A percentile compares a stretch with the other conserved stretches of the same genome.
phyloP scores from a whole-genome alignment of 2,888 invertebrate species.

The Tridacna gigas region DNA sequence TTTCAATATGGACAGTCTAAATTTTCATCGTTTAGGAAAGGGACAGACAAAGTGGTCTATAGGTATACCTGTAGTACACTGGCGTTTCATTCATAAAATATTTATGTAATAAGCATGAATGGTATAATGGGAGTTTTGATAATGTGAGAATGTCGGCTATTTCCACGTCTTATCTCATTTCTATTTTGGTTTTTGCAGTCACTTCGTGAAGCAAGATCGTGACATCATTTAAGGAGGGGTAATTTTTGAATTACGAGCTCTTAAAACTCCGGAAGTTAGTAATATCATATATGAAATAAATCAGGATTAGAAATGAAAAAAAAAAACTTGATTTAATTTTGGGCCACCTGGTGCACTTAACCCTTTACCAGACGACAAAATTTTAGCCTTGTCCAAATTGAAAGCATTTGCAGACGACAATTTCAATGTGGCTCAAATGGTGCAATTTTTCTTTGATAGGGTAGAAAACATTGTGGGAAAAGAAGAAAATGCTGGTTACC shows the following conservation, averaged over 20 bases:
- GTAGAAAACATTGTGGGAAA: no score
- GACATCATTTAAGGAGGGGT: conserved; percentile 27
- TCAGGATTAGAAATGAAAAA: background rate
- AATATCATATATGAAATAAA: conserved; percentile 20
- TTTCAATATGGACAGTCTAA: no score
- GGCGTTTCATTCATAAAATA: background rate
- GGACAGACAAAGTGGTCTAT: no score
- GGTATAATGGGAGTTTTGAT: background rate
- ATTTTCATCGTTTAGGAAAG: no score
- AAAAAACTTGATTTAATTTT: no score
- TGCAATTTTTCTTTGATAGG: no score
- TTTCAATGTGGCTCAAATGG: no score
- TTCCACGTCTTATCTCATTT: conserved; percentile 25
- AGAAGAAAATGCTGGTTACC: no score
- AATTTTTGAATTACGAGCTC: conserved; percentile 16
- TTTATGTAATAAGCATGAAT: conserved; percentile 13
- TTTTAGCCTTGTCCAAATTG: no score
- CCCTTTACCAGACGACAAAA: no score
- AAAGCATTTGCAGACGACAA: no score
- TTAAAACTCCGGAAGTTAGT: conserved; percentile 22
- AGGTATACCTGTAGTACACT: background rate
- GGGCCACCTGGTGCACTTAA: no score
- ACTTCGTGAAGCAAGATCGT: conserved; percentile 18
- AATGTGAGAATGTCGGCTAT: conserved; percentile 16
- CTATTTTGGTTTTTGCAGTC: conserved; percentile 23